Base-by-base conservation (phyloP, 2,113 vertebrate genomes). In the Oreotrochilus melanogaster region DNA sequence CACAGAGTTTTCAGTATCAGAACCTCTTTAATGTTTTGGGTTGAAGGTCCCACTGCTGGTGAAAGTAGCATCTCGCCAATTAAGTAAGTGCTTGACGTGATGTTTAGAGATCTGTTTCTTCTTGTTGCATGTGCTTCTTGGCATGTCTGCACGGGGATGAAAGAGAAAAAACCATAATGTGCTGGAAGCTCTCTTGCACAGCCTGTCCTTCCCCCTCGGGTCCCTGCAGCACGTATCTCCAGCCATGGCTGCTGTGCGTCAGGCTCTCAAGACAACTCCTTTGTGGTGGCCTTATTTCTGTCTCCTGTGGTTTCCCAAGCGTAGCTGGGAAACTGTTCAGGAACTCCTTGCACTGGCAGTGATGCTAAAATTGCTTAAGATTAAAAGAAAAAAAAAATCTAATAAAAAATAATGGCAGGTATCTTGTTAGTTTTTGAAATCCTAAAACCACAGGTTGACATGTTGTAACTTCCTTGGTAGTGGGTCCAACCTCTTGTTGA, bases 381-480 rank as follows among this genome's bases (percentile, higher is more conserved):
- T 12, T 8, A 3, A 8, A 14, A 70, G 18, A 35, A 35, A 48
- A 48, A 47, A 37, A 37, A 9, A 47, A 47, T 65, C 6, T 57
- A 11, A 23, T 65, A 86, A 17, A 39, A 45, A 83, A 45, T 35
- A 85, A 24, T 51, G 66, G n/a, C 11, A 47, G 45, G 4, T 83
- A 28, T 43, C 30, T 66, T 92, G 18, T 47, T 86, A n/a, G 50
- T 22, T 81, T 82, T 50, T 85, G 72, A 81, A 92, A 64, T 71
- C n/a, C 51, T 78, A 48, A 89, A 71, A 18, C n/a, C 4, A 2
- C 10, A 65, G 69, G 58, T 47, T 91, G 85, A 30, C 4, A 1
- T 61, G 42, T 58, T 9, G 16, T 54, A 87, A 56, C 25, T 67
- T 93, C 51, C 21, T 25, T 3, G 3, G 17, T 53, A 80, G 79